These are phyloP conservation scores for Latheticus oryzae DNA, from an alignment of 2,888 invertebrate genomes.

Conservation along the genomic window DNA sequence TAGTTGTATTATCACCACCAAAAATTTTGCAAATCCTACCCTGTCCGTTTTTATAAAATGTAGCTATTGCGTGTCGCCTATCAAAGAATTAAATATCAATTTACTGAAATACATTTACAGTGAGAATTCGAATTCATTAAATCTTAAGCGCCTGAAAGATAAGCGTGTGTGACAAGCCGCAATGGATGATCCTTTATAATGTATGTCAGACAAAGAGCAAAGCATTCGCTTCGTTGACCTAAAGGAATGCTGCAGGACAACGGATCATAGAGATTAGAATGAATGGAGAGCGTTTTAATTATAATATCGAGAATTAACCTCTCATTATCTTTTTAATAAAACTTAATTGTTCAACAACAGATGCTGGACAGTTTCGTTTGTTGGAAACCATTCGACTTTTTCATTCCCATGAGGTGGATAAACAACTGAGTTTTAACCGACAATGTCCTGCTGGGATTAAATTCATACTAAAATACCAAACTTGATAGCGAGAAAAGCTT, in stretches of 20 bases:
- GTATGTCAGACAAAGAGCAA: conserved; percentile 50
- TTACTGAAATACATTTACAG: conserved; percentile 59
- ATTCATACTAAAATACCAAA: neutral
- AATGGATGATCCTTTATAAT: conserved; percentile 47
- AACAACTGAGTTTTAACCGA: neutral
- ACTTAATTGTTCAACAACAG: conserved; percentile 25
- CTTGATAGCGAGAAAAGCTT: neutral
- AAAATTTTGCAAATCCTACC: conserved; percentile 6
- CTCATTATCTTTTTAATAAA: conserved; percentile 36
- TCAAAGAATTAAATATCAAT: conserved; percentile 61
- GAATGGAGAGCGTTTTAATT: conserved; percentile 45
- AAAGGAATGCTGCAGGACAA: conserved; percentile 60
- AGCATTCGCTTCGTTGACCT: conserved; percentile 56
- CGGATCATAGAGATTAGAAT: conserved; percentile 48
- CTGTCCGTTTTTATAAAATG: too few species aligned
- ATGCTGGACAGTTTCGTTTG: conserved; percentile 17
- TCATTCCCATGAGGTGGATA: neutral
- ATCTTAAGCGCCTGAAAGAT: conserved; percentile 58
- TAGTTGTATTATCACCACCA: too few species aligned
- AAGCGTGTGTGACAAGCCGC: conserved; percentile 56
- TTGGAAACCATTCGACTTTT: neutral
- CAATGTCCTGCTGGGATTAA: neutral
- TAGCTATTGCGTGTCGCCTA: conserved; percentile 56
- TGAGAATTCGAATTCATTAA: conserved; percentile 60
- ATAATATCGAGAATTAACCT: conserved; percentile 42